Conservation (phyloP, 2,113 vertebrate species). For the Herpetotheres cachinnans region DNA sequence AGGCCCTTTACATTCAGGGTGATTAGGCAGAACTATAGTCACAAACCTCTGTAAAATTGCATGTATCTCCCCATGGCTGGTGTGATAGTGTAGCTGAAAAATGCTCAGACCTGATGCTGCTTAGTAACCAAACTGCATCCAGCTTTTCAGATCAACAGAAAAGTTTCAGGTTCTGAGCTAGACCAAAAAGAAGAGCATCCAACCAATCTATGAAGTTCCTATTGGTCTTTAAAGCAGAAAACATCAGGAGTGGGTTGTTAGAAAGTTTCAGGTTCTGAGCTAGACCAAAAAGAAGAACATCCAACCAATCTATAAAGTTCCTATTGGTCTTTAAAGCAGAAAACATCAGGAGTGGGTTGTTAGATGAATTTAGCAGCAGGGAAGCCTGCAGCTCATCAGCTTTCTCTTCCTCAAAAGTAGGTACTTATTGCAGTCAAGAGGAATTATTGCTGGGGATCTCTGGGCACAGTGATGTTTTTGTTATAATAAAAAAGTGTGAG, state of each 20-base stretch:
- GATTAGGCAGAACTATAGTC: neutral
- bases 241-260: conserved; percentile 73
- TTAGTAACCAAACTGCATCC: neutral
- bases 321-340: conserved; percentile 71
- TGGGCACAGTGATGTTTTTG: conserved; percentile 53
- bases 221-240: conserved; percentile 72
- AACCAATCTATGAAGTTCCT: conserved; percentile 64
- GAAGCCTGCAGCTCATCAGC: conserved; percentile 77
- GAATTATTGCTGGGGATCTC: conserved; percentile 73
- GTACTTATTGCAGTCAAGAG: conserved; percentile 78
- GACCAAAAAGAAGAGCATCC: conserved; percentile 50
- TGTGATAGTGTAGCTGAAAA: neutral
- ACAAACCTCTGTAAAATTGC: neutral
- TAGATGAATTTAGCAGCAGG: conserved; percentile 81
- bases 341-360: conserved; percentile 72
- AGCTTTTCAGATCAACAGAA: conserved; percentile 28
- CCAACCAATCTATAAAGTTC: conserved; percentile 65
- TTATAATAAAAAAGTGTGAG: conserved; percentile 57
- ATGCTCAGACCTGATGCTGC: neutral
- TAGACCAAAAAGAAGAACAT: conserved; percentile 54
- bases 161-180: conserved; percentile 48
- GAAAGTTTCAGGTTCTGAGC: conserved; percentile 52
- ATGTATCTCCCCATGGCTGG: neutral
- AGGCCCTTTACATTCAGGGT: neutral
- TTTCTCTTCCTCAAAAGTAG: conserved; percentile 74